Evolutionary conservation across 2,113 vertebrate genomes (phyloP).

Genomic region (Melanerpes aurifrons): DNA sequence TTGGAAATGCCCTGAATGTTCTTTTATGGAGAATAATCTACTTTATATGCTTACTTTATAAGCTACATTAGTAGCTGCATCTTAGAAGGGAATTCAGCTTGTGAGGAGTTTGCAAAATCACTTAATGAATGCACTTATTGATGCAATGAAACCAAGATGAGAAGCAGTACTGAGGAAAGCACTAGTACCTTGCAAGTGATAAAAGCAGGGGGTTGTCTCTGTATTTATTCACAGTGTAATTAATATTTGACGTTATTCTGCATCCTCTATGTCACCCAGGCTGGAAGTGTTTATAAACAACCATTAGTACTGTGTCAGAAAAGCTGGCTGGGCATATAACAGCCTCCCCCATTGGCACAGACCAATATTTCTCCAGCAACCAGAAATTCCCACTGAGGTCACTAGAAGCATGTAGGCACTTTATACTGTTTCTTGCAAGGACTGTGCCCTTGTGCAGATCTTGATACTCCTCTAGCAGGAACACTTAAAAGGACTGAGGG

Average conservation of each 20-base stretch:
- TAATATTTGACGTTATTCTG: slow-evolving; percentile 20
- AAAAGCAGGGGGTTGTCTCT: background rate
- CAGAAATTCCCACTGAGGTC: slow-evolving; percentile 26
- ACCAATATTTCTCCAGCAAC: slow-evolving; percentile 36
- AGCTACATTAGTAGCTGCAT: background rate
- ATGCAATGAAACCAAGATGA: slow-evolving; percentile 15
- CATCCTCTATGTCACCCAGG: background rate
- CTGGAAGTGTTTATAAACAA: slow-evolving; percentile 34
- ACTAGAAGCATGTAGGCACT: background rate
- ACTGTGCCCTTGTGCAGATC: background rate
- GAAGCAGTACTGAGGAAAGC: background rate
- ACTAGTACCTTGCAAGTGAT: background rate
- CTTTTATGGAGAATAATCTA: background rate
- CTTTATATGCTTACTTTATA: slow-evolving; percentile 6
- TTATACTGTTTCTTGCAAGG: background rate
- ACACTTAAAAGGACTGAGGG: background rate
- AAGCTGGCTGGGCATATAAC: background rate
- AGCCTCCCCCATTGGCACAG: slow-evolving; percentile 10
- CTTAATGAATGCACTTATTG: background rate
- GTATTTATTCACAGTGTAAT: slow-evolving; percentile 8
- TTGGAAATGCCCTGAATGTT: background rate
- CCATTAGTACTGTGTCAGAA: background rate
- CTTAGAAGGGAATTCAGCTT: background rate
- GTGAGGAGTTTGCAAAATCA: background rate
- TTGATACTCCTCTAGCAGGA: background rate